Percentiles rank a stretch among this genome's conserved stretches.
phyloP scores from a whole-genome alignment of 2,797 vertebrate genomes.

The Setipinna tenuifilis region DNA sequence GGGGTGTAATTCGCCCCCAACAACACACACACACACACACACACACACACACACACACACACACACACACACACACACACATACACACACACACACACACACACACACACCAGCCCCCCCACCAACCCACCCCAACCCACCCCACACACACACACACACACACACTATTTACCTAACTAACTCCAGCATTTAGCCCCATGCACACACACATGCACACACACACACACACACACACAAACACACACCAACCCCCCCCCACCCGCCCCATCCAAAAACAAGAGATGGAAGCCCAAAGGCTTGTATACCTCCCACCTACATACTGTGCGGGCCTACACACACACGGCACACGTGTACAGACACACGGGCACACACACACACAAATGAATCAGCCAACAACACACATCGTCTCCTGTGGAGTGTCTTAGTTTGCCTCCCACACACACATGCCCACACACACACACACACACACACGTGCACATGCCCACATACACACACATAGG shows the following conservation, averaged over 20 bases:
- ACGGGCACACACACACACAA: background rate
- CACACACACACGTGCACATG: background rate
- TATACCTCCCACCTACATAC: background rate
- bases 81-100: no score
- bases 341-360: background rate
- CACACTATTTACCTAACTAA: no score
- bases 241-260: slow-evolving; percentile 75
- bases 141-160: slow-evolving; percentile 44
- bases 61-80: no score
- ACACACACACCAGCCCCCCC: no score
- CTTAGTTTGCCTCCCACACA: background rate
- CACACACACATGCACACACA: no score
- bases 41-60: no score
- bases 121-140: slow-evolving; percentile 46
- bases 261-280: slow-evolving; percentile 66
- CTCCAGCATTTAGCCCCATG: no score
- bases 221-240: slow-evolving; percentile 68
- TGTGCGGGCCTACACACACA: background rate
- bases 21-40: no score
- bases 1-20: slow-evolving; percentile 74
- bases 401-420: background rate
- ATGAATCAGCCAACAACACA: background rate
- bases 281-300: background rate
- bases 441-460: background rate
- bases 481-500: background rate